Evolutionary conservation across 2,113 vertebrate genomes (phyloP).

Genomic region (Conger conger): DNA sequence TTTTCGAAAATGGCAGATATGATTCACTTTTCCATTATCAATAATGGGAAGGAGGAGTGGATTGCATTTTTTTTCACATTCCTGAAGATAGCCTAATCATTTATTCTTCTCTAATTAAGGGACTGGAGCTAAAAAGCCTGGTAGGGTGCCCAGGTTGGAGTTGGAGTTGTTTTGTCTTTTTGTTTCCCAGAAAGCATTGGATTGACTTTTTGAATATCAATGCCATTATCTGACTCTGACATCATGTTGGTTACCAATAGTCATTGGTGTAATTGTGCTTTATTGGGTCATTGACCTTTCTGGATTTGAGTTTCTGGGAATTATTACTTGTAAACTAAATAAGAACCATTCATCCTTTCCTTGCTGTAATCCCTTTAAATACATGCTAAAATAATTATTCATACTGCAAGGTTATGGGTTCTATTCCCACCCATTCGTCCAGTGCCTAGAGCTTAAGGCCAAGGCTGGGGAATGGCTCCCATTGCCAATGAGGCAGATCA

Average conservation of each 20-base stretch:
- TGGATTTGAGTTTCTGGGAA: neutral
- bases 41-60: slow-evolving; percentile 14
- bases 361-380: neutral
- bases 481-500: neutral
- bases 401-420: neutral
- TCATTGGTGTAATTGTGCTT: neutral
- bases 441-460: too few species aligned
- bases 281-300: neutral
- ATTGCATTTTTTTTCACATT: slow-evolving; percentile 14
- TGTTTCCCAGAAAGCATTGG: neutral
- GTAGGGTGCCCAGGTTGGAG: slow-evolving; percentile 6
- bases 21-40: slow-evolving; percentile 28
- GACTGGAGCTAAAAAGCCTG: slow-evolving; percentile 2
- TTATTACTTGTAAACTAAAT: neutral
- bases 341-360: neutral
- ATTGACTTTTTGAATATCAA: neutral
- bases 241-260: neutral
- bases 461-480: neutral
- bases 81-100: slow-evolving; percentile 37
- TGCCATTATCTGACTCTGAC: neutral
- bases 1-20: slow-evolving; percentile 37
- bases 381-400: neutral
- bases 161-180: neutral
- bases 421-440: neutral
- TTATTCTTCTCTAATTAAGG: slow-evolving; percentile 26